Percentiles rank a stretch among this genome's conserved stretches.
phyloP scores from a whole-genome alignment of 2,113 vertebrate genomes.

The Rutilus rutilus region DNA sequence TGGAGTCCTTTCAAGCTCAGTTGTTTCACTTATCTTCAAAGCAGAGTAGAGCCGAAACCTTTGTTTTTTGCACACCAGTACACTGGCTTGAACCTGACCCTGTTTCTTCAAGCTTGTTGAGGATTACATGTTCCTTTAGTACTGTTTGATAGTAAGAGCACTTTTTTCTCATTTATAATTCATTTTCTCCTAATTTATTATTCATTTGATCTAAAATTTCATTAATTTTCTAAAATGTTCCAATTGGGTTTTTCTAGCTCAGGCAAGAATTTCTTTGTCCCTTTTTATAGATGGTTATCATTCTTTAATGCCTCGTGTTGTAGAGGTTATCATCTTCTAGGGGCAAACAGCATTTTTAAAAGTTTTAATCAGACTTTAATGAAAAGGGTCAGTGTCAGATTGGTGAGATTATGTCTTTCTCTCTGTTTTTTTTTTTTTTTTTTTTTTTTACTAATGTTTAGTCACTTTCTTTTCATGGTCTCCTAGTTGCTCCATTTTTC shows the following conservation, averaged over 20 bases:
- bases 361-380: slow-evolving; percentile 81
- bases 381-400: slow-evolving; percentile 76
- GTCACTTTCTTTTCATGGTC: slow-evolving; percentile 59
- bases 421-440: slow-evolving; percentile 49
- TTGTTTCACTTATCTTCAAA: slow-evolving; percentile 77
- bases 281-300: slow-evolving; percentile 77
- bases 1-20: slow-evolving; percentile 71
- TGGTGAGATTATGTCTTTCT: slow-evolving; percentile 60
- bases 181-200: slow-evolving; percentile 81
- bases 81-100: slow-evolving; percentile 75
- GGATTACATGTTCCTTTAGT: slow-evolving; percentile 76
- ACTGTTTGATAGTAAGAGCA: slow-evolving; percentile 76
- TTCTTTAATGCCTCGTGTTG: slow-evolving; percentile 80
- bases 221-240: slow-evolving; percentile 87
- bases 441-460: slow-evolving; percentile 59
- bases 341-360: slow-evolving; percentile 74
- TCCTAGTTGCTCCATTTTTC: slow-evolving; percentile 60
- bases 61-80: slow-evolving; percentile 74
- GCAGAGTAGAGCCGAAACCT: slow-evolving; percentile 68
- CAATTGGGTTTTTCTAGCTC: slow-evolving; percentile 75
- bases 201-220: slow-evolving; percentile 86
- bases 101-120: slow-evolving; percentile 73
- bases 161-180: slow-evolving; percentile 81
- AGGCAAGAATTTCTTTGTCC: slow-evolving; percentile 70
- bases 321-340: slow-evolving; percentile 80